phyloP scores from a whole-genome alignment of 2,888 invertebrate genomes.

The Nomada ruficornis region DNA sequence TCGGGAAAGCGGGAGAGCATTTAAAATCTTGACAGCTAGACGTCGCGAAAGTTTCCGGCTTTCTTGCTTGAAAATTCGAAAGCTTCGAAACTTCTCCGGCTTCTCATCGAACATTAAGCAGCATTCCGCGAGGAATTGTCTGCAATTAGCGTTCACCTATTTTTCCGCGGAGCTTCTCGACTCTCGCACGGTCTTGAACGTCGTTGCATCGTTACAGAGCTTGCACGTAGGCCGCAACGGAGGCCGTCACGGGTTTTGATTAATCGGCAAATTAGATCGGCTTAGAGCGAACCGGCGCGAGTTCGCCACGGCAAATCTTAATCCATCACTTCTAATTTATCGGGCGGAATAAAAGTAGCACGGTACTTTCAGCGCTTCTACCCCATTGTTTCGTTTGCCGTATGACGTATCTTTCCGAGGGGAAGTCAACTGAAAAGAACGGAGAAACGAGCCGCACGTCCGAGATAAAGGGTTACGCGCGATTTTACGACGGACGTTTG shows the following conservation, averaged over 20 bases:
- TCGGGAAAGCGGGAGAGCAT: background rate
- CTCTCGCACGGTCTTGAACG: background rate
- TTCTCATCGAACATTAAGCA: background rate
- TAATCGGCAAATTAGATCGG: conserved; percentile 58
- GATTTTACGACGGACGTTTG: conserved; percentile 57
- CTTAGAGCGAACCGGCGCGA: conserved; percentile 28
- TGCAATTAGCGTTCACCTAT: conserved; percentile 9
- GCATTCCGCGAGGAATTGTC: background rate
- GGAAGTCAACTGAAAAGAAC: conserved; percentile 34
- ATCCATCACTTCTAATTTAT: conserved; percentile 62
- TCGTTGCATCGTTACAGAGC: conserved; percentile 11
- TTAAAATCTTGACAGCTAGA: background rate
- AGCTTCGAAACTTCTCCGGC: background rate
- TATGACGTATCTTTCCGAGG: background rate
- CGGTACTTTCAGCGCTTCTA: conserved; percentile 54
- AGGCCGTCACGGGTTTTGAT: conserved; percentile 47
- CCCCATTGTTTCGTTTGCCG: conserved; percentile 50
- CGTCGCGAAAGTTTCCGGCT: background rate
- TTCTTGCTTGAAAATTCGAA: background rate
- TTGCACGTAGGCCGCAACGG: conserved; percentile 19
- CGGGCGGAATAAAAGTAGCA: conserved; percentile 60
- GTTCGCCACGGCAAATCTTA: conserved; percentile 46
- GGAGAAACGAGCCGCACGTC: conserved; percentile 28
- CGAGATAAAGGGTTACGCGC: conserved; percentile 55
- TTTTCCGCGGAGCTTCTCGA: background rate